A percentile compares a stretch with the other conserved stretches of the same genome.
phyloP scores from a whole-genome alignment of 1,140 invertebrate species.

The Drosophila arawakana region DNA sequence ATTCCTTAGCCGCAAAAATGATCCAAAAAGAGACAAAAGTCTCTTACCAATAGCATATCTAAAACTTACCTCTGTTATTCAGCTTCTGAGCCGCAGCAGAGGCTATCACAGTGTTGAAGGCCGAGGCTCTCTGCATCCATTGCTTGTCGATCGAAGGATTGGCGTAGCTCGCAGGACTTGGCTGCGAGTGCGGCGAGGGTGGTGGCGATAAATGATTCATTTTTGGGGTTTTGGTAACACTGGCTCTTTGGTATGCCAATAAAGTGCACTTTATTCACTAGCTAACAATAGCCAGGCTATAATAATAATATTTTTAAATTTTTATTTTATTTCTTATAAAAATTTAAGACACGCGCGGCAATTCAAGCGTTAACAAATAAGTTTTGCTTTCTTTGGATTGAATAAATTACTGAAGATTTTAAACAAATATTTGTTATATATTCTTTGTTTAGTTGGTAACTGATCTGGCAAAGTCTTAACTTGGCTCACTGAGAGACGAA shows the following conservation, averaged over 20 bases:
- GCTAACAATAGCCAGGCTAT: not conserved
- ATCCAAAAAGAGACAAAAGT: too few species aligned
- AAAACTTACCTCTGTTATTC: conserved; percentile 74
- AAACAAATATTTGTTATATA: conserved; percentile 8
- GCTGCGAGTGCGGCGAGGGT: conserved; percentile 82
- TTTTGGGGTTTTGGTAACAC: conserved; percentile 23
- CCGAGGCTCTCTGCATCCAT: conserved; percentile 81
- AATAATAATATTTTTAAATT: not conserved
- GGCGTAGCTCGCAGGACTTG: conserved; percentile 65
- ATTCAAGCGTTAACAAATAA: not conserved
- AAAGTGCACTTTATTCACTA: conserved; percentile 19
- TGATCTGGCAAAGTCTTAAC: conserved; percentile 24
- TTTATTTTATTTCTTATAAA: conserved; percentile 14
- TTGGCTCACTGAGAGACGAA: conserved; percentile 59
- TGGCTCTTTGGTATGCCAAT: conserved; percentile 15
- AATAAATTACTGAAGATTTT: conserved; percentile 10
- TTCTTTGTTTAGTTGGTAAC: conserved; percentile 28
- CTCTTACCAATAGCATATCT: not conserved
- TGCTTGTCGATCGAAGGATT: conserved; percentile 73
- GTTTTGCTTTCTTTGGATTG: not conserved
- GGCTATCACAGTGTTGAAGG: conserved; percentile 80
- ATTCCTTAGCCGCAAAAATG: too few species aligned
- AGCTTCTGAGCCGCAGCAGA: conserved; percentile 80
- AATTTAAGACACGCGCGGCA: not conserved
- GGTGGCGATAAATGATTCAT: conserved; percentile 84